These are phyloP conservation scores for Myodes glareolus DNA, from an alignment of 2,113 vertebrate genomes.

Conservation along the genomic window DNA sequence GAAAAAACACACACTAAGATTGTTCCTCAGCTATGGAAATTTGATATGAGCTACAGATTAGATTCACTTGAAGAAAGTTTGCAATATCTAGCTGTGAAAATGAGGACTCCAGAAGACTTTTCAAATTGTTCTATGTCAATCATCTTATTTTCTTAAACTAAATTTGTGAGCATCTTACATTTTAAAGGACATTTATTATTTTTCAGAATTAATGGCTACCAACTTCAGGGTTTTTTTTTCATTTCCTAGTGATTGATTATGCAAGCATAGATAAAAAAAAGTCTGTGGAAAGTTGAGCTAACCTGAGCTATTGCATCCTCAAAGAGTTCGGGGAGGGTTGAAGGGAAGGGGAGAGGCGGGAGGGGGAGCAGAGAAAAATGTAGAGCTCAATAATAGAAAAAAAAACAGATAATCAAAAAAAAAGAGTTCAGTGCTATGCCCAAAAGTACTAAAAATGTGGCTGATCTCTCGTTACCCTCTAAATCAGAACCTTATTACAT, in stretches of 20 bases:
- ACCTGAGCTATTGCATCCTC: background rate
- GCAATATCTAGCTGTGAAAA: background rate
- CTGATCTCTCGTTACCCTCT: background rate
- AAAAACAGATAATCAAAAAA: background rate
- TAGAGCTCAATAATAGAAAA: too few relatives aligned
- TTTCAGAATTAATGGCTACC: background rate
- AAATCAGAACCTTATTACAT: background rate
- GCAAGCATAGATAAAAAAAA: background rate
- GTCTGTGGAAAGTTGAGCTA: background rate
- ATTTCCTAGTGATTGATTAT: background rate
- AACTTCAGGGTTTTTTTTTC: background rate
- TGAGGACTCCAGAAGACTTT: background rate
- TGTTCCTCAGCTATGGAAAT: background rate
- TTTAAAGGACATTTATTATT: background rate
- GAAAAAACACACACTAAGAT: background rate
- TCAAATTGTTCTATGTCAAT: background rate
- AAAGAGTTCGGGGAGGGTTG: background rate
- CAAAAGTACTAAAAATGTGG: background rate
- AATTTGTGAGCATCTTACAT: background rate
- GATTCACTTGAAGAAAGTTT: background rate
- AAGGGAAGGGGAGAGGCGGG: too few relatives aligned
- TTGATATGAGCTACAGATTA: background rate
- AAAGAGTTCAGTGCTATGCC: background rate
- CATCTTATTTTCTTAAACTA: conserved; percentile 16
- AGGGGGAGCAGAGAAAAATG: too few relatives aligned